Base-by-base conservation (phyloP, 2,888 invertebrate genomes). In the Philhelius pedissequus region DNA sequence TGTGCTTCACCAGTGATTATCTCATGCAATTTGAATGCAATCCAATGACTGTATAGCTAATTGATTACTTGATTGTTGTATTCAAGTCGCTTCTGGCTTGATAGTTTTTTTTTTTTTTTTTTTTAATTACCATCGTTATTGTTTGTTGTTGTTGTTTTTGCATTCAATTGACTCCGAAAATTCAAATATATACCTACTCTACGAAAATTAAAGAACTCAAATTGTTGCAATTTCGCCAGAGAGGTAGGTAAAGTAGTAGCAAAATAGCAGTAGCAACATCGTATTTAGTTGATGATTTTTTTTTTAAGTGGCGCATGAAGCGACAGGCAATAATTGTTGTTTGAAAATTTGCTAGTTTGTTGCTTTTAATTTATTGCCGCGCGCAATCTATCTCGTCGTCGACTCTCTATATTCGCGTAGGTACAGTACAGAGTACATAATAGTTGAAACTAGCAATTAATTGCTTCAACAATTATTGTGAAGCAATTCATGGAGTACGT, bases 21-120 rank as follows among this genome's bases (percentile, higher is more conserved):
- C 75, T 75, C 84, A 80, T 84, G 84, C 80, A 80, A 84, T 84
- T 84, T 84, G 76, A 84, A 80, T 84, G 80, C 84, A 84, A 75
- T 68, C 66, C 80, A 80, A 84, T 73, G 80, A 62, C 75, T 80
- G 71, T 75, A 48, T 48, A 40, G 75, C 80, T 84, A 84, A 84
- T 84, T 80, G 84, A 84, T 84, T 84, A 66, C 79, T 71, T 84
- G 79, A 79, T 80, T 80, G 84, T 76, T 71, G 75, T 69, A 60
- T 64, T 84, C 71, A 80, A 80, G 66, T 71, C 54, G 62, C 43
- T 80, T 18, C 43, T 69, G 58, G 18, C 58, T 25, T 13, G 15
- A 43, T 32, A 50, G 32, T 22, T 48, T 48, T 20, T 20, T 11
- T 45, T 13, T 13, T 5, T n/a, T 48, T 48, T 20, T 20, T 11